These are phyloP conservation scores for Sarcophaga subvicina DNA, from an alignment of 2,888 invertebrate genomes.

Conservation along the genomic window DNA sequence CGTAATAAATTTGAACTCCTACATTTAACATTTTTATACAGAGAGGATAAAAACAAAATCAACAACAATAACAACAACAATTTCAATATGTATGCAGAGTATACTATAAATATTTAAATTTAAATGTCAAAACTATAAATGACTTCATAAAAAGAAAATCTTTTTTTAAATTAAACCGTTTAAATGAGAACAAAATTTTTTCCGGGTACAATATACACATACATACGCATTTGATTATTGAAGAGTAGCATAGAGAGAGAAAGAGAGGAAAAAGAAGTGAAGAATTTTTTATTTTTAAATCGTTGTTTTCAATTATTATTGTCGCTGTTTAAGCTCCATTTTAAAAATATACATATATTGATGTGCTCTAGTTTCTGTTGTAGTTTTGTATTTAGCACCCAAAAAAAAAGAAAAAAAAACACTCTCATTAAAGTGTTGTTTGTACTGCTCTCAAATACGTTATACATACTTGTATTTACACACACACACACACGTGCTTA, in stretches of 20 bases:
- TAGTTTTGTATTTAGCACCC: not conserved
- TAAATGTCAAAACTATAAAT: slow-evolving; percentile 57
- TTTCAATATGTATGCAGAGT: slow-evolving; percentile 9
- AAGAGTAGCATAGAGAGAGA: too few relatives aligned
- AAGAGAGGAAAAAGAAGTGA: not conserved
- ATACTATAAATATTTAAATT: slow-evolving; percentile 27
- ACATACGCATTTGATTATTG: too few relatives aligned
- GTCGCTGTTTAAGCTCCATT: not conserved
- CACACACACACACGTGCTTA: not conserved
- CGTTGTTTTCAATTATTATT: not conserved
- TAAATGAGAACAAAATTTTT: too few relatives aligned
- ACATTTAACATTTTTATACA: not conserved
- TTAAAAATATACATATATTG: not conserved
- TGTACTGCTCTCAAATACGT: not conserved
- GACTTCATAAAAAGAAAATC: not conserved
- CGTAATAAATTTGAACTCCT: slow-evolving; percentile 62
- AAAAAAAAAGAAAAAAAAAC: not conserved
- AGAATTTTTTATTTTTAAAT: not conserved
- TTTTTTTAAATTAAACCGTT: not conserved
- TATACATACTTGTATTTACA: not conserved
- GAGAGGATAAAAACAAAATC: slow-evolving; percentile 20
- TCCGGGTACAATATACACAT: too few relatives aligned
- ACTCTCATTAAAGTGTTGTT: not conserved
- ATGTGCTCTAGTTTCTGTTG: not conserved
- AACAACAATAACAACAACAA: slow-evolving; percentile 19